These are phyloP conservation scores for Pocillopora damicornis DNA, from an alignment of 64 coral and sea anemone species.

Conservation along the genomic window DNA sequence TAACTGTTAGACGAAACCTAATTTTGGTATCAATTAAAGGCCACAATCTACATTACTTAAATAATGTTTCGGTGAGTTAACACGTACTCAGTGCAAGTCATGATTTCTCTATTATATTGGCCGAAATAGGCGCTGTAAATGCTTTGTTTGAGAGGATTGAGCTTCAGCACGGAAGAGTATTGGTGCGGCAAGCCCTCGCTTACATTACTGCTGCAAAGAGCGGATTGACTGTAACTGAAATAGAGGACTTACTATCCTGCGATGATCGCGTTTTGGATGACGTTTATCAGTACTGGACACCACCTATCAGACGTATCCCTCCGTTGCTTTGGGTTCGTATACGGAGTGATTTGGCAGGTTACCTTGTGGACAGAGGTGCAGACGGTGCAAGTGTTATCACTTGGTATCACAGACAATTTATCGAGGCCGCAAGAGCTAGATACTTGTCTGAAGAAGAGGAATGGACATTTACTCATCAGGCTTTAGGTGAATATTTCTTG, in stretches of 20 bases:
- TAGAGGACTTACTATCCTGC: slow-evolving; percentile 80
- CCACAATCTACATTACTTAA: not conserved
- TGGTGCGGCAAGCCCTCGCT: slow-evolving; percentile 59
- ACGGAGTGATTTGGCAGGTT: slow-evolving; percentile 57
- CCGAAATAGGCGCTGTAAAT: slow-evolving; percentile 64
- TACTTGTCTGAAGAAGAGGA: slow-evolving; percentile 43
- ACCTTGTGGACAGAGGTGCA: slow-evolving; percentile 71
- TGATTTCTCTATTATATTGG: not conserved
- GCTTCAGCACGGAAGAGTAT: slow-evolving; percentile 56
- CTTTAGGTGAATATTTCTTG: slow-evolving; percentile 75
- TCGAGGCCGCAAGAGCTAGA: slow-evolving; percentile 72
- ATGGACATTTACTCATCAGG: slow-evolving; percentile 34
- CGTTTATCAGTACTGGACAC: slow-evolving; percentile 87
- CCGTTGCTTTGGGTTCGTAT: slow-evolving; percentile 73
- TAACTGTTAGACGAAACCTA: no score
- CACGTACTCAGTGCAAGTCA: not conserved
- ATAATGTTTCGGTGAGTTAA: not conserved
- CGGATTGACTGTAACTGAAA: slow-evolving; percentile 78
- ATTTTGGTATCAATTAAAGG: not conserved
- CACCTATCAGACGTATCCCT: slow-evolving; percentile 69
- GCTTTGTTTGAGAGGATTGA: slow-evolving; percentile 78
- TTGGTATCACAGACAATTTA: slow-evolving; percentile 90
- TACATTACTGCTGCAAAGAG: slow-evolving; percentile 87
- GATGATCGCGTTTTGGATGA: slow-evolving; percentile 80
- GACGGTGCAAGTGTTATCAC: slow-evolving; percentile 73